Evolutionary conservation across 2,888 invertebrate species (phyloP).

Genomic region (Lamproptera curius): DNA sequence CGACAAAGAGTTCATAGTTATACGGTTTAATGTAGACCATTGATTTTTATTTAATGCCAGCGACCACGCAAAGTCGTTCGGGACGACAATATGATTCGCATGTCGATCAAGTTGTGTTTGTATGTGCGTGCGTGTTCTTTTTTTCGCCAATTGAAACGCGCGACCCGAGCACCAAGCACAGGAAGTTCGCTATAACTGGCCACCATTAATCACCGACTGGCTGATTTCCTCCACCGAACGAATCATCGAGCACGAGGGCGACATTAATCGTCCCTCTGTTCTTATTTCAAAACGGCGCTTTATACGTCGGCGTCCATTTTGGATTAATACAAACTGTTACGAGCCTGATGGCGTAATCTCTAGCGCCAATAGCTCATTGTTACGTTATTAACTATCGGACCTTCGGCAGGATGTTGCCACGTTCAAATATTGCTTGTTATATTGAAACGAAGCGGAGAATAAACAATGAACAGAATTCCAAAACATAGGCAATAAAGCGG

Average conservation of each 20-base stretch:
- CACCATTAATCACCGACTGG: slow-evolving; percentile 51
- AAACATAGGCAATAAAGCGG: slow-evolving; percentile 64
- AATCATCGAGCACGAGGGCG: slow-evolving; percentile 37
- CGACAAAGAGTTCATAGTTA: neutral
- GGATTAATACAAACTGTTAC: slow-evolving; percentile 23
- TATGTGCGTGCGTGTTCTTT: too few relatives aligned
- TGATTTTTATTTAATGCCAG: slow-evolving; percentile 33
- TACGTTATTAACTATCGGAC: slow-evolving; percentile 28
- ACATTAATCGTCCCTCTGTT: slow-evolving; percentile 51
- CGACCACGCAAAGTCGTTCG: slow-evolving; percentile 32
- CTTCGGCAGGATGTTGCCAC: slow-evolving; percentile 52
- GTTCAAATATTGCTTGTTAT: slow-evolving; percentile 45
- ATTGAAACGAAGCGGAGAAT: slow-evolving; percentile 61
- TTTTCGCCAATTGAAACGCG: slow-evolving; percentile 41
- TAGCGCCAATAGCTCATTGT: slow-evolving; percentile 8
- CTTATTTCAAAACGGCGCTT: slow-evolving; percentile 32
- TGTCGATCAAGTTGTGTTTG: slow-evolving; percentile 39
- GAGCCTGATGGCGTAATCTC: slow-evolving; percentile 7
- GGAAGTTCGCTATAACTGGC: slow-evolving; percentile 60
- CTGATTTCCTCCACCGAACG: slow-evolving; percentile 46
- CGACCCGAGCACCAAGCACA: slow-evolving; percentile 36
- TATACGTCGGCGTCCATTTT: slow-evolving; percentile 28
- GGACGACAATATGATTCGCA: slow-evolving; percentile 29
- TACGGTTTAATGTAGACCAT: slow-evolving; percentile 23
- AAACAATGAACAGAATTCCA: slow-evolving; percentile 71